Evolutionary conservation across 2,888 invertebrate genomes (phyloP), one percentile per base, ranked within the genome.

Genomic region (Steinernema scapterisci): DNA sequence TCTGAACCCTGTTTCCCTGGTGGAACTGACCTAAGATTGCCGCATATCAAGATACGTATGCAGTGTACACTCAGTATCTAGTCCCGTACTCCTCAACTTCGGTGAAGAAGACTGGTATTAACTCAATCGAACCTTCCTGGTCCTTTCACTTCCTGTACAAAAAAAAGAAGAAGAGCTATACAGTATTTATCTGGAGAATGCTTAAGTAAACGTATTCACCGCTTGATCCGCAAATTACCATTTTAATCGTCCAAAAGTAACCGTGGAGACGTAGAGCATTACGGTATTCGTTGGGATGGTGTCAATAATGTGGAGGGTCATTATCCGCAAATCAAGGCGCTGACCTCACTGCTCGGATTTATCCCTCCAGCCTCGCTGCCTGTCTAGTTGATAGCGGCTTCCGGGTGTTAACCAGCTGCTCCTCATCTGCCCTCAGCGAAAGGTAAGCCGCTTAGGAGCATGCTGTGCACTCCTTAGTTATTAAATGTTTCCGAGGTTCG

Each of bases 71-170:
- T 52, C 23, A 52, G 52, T 21, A 11, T 52, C 52, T 52, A 52
- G 52, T 52, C 52, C 52, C 23, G 11, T 21, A 52, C 2, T 52
- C 52, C 21, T 9, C 23, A 23, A 21, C 23, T 52, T 52, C 52
- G 23, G 52, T 52, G 52, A 52, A 21, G 52, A 6, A 11, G 23
- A 21, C 52, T 21, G 52, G 52, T 52, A 52, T 23, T 23, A n/a
- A 19, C 19, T 21, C 19, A 21, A n/a, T 21, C 23, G 23, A 52
- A 19, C 2, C 21, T 23, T 23, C 48, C 19, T 19, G 1, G 21
- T 11, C 23, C 19, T 31, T 63, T 63, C 63, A 63, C 63, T 63
- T 63, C 13, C 13, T 63, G 63, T 63, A 31, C 63, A 63, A 31
- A 63, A 11, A 23, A 63, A 19, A 63, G 16, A 11, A 23, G 31